These are phyloP conservation scores for Mus pahari DNA, from an alignment of 2,113 vertebrate species.

Conservation along the genomic window DNA sequence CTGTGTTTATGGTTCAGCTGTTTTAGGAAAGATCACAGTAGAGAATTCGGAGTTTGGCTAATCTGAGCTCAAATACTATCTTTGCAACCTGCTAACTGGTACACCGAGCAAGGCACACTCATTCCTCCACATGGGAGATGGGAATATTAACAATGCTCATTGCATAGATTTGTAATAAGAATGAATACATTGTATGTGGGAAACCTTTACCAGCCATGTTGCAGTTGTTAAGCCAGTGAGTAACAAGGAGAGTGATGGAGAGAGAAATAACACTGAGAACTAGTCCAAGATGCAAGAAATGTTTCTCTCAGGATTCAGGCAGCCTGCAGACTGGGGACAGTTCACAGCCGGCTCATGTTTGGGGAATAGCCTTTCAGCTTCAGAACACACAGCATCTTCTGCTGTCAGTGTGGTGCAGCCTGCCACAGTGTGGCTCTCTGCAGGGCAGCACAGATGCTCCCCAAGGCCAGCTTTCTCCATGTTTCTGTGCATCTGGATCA, in stretches of 20 bases:
- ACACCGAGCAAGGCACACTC: background rate
- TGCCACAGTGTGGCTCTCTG: background rate
- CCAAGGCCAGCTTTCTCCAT: background rate
- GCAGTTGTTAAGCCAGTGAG: background rate
- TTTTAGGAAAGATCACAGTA: background rate
- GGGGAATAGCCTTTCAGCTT: background rate
- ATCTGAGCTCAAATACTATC: background rate
- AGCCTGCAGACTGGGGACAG: background rate
- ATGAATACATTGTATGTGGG: background rate
- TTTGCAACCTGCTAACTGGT: background rate
- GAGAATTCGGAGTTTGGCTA: background rate
- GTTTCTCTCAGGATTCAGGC: background rate
- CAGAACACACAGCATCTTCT: background rate
- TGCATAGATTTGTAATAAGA: background rate
- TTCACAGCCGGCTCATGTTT: background rate
- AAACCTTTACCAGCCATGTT: background rate
- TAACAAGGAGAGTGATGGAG: background rate
- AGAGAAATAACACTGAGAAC: background rate
- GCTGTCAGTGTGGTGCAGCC: background rate
- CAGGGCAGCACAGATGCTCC: background rate
- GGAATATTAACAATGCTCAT: background rate
- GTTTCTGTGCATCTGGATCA: background rate
- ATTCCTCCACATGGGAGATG: conserved; percentile 24
- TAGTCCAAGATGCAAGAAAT: background rate
- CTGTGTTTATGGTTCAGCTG: conserved; percentile 6